Base-by-base conservation (phyloP, 1,140 invertebrate genomes). In the Drosophila rhopaloa region DNA sequence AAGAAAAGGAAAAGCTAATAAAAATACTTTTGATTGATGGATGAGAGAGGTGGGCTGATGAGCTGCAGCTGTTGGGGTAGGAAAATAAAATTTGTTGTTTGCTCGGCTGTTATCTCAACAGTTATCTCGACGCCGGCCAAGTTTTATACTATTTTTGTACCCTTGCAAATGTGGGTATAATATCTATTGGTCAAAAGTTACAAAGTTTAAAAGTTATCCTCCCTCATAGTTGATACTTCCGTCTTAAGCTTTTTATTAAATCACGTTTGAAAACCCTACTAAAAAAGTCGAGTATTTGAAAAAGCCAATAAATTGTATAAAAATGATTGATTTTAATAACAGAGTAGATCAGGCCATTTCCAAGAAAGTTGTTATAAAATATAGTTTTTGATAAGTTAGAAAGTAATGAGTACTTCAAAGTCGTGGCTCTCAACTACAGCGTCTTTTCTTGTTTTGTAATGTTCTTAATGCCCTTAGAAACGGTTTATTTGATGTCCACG, bases 11-110 rank as follows among this genome's bases (percentile, higher is more conserved):
- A 47, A 47, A n/a, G 16, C 66, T 67, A 50, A 70, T 71, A 71
- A 37, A 57, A 57, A 71, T 9, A 50, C 65, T 9, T 40, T 71
- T 70, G 77, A 80, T 80, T 79, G 80, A 82, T 83, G 62, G 67
- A 57, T 11, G 40, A 24, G 38, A 32, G 51, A 44, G 16, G 16
- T n/a, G 29, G 50, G 6, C 14, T 35, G 37, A 70, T 40, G 35
- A 41, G 43, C 50, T 47, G 14, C 50, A 48, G 65, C 37, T 71
- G 65, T 50, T 71, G 51, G 65, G 43, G 29, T 66, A 66, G 65
- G 43, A 48, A 70, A 68, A 68, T 13, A 27, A 35, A n/a, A 14
- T 48, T 47, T 24, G 27, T 29, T 32, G 5, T 27, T 60, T 62
- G 9, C 16, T 60, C 10, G 27, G 1, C 24, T 11, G 13, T 24